Evolutionary conservation across 2,888 invertebrate species (phyloP).

Genomic region (Phengaris arion): DNA sequence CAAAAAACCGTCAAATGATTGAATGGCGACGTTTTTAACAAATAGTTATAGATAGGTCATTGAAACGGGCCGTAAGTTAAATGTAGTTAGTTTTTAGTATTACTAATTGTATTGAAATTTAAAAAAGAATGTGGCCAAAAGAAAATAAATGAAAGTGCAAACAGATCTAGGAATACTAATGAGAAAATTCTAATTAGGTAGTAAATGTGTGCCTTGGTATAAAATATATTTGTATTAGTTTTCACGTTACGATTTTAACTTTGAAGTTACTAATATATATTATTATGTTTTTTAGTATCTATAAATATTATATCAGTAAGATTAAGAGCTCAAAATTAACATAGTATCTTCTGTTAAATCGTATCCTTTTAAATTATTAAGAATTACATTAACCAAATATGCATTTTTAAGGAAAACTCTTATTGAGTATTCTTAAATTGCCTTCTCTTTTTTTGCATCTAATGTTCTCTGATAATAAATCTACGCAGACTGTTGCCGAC

Average conservation of each 20-base stretch:
- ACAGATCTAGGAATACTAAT: not conserved
- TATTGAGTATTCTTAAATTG: too few species aligned
- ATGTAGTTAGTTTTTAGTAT: too few species aligned
- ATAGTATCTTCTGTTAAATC: not conserved
- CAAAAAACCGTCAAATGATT: too few species aligned
- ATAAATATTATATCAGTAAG: not conserved
- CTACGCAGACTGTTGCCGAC: not conserved
- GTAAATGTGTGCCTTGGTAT: not conserved
- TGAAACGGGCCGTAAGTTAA: too few species aligned
- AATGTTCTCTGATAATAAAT: not conserved
- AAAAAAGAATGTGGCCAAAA: too few species aligned
- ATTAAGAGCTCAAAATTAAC: not conserved
- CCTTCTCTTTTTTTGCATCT: too few species aligned
- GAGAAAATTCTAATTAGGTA: not conserved
- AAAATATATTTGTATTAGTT: constrained; percentile 9
- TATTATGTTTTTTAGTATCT: not conserved
- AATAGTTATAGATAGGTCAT: too few species aligned
- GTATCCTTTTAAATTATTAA: not conserved
- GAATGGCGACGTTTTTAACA: too few species aligned
- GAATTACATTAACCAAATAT: not conserved
- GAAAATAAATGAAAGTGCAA: not conserved
- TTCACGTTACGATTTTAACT: not conserved
- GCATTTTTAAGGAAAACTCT: too few species aligned
- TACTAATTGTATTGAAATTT: too few species aligned
- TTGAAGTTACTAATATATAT: not conserved